Evolutionary conservation across 2,888 invertebrate species (phyloP).

Genomic region (Erynnis tages): DNA sequence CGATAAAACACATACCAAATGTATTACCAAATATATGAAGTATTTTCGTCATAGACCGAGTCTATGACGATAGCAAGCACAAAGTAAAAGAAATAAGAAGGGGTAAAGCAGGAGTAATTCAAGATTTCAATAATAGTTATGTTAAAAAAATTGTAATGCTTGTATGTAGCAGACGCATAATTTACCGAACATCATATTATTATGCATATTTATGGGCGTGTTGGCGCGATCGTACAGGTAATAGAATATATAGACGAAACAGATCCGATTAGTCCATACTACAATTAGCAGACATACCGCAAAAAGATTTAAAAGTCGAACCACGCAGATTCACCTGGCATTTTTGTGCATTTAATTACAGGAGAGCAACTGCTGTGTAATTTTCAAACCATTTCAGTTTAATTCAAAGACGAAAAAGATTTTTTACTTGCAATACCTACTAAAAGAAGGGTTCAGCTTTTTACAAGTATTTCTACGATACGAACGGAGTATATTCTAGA

Average conservation of each 20-base stretch:
- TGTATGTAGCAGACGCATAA: constrained; percentile 43
- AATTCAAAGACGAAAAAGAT: background rate
- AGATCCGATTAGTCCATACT: constrained; percentile 66
- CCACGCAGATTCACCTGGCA: constrained; percentile 10
- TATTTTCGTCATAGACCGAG: too few species aligned
- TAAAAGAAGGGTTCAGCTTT: too few species aligned
- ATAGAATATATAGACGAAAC: constrained; percentile 73
- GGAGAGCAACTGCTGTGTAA: background rate
- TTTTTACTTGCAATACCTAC: background rate
- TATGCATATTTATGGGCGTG: constrained; percentile 74
- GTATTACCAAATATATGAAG: too few species aligned
- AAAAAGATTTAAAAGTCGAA: constrained; percentile 42
- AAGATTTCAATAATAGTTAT: constrained; percentile 1
- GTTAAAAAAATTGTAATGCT: constrained; percentile 23
- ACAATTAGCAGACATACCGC: constrained; percentile 56
- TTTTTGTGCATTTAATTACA: constrained; percentile 11
- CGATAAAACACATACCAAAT: too few species aligned
- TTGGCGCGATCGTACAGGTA: constrained; percentile 69
- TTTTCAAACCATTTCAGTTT: background rate
- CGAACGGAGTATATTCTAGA: too few species aligned
- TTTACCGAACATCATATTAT: constrained; percentile 49
- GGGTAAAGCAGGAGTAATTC: too few species aligned
- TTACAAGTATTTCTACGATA: too few species aligned
- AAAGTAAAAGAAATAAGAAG: too few species aligned
- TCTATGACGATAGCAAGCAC: too few species aligned